These are phyloP conservation scores for Hycleus phaleratus DNA, from an alignment of 1,140 invertebrate genomes.

Conservation along the genomic window DNA sequence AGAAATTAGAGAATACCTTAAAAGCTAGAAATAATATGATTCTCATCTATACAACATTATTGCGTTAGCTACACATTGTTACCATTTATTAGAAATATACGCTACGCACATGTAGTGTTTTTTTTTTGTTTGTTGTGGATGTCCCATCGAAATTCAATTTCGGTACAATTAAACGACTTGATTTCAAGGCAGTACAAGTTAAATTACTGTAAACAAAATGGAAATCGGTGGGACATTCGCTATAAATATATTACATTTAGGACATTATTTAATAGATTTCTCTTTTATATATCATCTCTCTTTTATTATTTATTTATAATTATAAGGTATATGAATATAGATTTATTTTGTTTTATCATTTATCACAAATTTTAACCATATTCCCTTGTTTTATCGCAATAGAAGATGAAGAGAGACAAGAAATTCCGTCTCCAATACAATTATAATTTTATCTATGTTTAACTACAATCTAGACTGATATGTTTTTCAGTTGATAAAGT, in stretches of 20 bases:
- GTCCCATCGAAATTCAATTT: too few relatives aligned
- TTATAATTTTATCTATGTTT: not conserved
- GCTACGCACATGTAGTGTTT: constrained; percentile 23
- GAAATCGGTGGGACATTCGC: too few relatives aligned
- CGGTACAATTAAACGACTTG: too few relatives aligned
- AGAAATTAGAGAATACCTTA: not conserved
- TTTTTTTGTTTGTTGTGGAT: constrained; percentile 10
- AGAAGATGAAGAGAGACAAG: too few relatives aligned
- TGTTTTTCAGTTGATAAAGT: constrained; percentile 29
- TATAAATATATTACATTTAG: constrained; percentile 15
- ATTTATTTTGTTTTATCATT: not conserved
- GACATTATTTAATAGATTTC: constrained; percentile 15
- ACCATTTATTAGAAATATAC: constrained; percentile 32
- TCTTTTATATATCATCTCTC: too few relatives aligned
- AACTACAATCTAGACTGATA: constrained; percentile 17
- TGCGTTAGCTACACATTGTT: constrained; percentile 40
- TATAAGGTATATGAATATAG: too few relatives aligned
- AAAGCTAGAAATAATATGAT: not conserved
- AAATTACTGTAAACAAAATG: too few relatives aligned
- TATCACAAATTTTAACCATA: constrained; percentile 9
- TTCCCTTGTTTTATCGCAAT: not conserved
- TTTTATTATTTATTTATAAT: too few relatives aligned
- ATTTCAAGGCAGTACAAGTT: too few relatives aligned
- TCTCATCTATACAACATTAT: constrained; percentile 36
- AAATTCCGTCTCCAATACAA: constrained; percentile 3